phyloP scores from a whole-genome alignment of 2,888 invertebrate species.

The Hirtodrosophila alboralis region DNA sequence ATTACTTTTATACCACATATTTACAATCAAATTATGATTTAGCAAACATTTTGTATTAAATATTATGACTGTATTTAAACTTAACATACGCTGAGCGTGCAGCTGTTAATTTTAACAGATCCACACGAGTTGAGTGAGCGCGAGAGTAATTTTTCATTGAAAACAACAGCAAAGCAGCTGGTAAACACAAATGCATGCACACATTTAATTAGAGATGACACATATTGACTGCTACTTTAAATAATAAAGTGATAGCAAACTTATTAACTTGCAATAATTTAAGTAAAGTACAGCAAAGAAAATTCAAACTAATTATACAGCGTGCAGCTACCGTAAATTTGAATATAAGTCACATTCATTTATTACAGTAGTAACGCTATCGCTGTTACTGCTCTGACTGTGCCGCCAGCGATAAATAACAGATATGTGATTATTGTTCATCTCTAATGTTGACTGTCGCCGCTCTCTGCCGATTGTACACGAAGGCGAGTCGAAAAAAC shows the following conservation, averaged over 20 bases:
- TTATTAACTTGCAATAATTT: not conserved
- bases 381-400: not conserved
- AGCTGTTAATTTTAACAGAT: conserved; percentile 54
- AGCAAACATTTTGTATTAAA: not conserved
- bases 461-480: conserved; percentile 38
- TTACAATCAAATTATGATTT: not conserved
- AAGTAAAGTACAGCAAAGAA: too few species aligned
- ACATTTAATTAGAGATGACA: conserved; percentile 26
- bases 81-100: conserved; percentile 29
- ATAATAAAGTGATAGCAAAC: not conserved
- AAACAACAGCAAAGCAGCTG: conserved; percentile 49
- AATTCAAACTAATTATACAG: too few species aligned
- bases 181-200: conserved; percentile 47
- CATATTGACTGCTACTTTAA: conserved; percentile 2
- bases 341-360: too few species aligned
- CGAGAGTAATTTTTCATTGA: conserved; percentile 33
- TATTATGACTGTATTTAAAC: not conserved
- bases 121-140: conserved; percentile 27
- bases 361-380: too few species aligned
- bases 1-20: not conserved
- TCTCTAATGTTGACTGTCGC: conserved; percentile 35
- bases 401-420: conserved; percentile 15
- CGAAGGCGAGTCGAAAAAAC: conserved; percentile 58
- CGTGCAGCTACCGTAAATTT: too few species aligned
- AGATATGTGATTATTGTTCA: conserved; percentile 15